Evolutionary conservation across 2,888 invertebrate genomes (phyloP), one percentile per base, ranked within the genome.

Genomic region (Plebejus anna): DNA sequence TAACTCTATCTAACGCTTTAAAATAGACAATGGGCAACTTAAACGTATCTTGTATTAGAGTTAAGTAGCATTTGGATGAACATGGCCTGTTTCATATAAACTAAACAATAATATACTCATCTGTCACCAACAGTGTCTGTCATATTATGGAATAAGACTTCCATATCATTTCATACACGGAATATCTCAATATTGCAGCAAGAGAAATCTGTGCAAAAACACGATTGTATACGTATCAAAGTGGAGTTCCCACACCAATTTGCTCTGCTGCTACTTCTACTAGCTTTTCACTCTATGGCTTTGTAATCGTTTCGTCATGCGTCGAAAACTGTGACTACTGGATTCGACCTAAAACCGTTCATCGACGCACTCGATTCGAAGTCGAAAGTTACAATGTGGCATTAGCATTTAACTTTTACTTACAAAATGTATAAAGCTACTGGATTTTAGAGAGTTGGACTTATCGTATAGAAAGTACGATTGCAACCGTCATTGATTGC

Each of bases 371-470:
- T 51, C 70, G 70, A 77, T 77, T 75, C 75, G 76, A 76, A 76
- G 75, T 78, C 57, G 75, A 79, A 87, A 88, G 85, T 84, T 87
- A 90, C 88, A 89, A 89, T 87, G 82, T 83, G 79, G 80, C 86
- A 89, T 90, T 88, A 90, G 84, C 84, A 88, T 88, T 87, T 86
- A 89, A 88, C 89, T 90, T 88, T 90, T 89, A 89, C 87, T 87
- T 85, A 81, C 82, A 81, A 83, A 84, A 87, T 83, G 83, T 87
- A 84, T 83, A 83, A 82, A 82, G 82, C 84, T 83, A 87, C 86
- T 85, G 85, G 82, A 82, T 80, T 81, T 81, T 75, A 77, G 82
- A 83, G 82, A 82, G 81, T 81, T 84, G 86, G 86, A 87, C 84
- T 86, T 83, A 85, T 84, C 83, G 83, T 84, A 84, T 86, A 87